phyloP scores from a whole-genome alignment of 2,797 vertebrate genomes.

The Pachyuromys duprasi region DNA sequence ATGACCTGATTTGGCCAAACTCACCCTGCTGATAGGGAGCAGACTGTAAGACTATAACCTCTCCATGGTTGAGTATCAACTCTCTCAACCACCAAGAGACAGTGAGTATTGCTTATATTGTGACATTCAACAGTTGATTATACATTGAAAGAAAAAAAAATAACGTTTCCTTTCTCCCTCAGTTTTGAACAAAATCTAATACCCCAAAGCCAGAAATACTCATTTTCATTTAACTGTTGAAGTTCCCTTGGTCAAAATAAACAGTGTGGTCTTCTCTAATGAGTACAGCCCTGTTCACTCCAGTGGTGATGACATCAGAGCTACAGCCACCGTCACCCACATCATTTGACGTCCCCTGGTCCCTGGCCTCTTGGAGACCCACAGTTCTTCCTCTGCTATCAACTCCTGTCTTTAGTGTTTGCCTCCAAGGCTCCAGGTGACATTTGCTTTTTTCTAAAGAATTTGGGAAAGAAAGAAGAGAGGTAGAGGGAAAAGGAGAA shows the following conservation, averaged over 20 bases:
- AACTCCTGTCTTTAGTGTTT: background rate
- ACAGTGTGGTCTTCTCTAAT: background rate
- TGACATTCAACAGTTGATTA: background rate
- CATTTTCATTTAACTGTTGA: background rate
- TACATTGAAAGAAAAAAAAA: background rate
- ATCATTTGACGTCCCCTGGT: too few species aligned
- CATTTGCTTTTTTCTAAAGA: constrained; percentile 52
- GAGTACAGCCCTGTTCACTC: background rate
- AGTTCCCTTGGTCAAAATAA: constrained; percentile 17
- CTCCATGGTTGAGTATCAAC: background rate
- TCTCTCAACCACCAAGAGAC: background rate
- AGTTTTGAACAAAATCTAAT: constrained; percentile 40
- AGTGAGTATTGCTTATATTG: background rate
- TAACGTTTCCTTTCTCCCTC: background rate
- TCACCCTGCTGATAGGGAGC: background rate
- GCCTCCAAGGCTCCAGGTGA: constrained; percentile 3
- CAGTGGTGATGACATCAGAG: background rate
- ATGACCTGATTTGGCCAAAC: background rate
- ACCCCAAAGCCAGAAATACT: background rate
- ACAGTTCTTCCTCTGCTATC: background rate
- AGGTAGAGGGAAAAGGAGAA: too few species aligned
- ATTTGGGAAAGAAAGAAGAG: background rate
- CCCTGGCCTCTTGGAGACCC: background rate
- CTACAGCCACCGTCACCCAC: too few species aligned
- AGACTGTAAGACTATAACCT: background rate